These are phyloP conservation scores for Leucophora obtusa DNA, from an alignment of 2,888 invertebrate genomes.

Conservation along the genomic window DNA sequence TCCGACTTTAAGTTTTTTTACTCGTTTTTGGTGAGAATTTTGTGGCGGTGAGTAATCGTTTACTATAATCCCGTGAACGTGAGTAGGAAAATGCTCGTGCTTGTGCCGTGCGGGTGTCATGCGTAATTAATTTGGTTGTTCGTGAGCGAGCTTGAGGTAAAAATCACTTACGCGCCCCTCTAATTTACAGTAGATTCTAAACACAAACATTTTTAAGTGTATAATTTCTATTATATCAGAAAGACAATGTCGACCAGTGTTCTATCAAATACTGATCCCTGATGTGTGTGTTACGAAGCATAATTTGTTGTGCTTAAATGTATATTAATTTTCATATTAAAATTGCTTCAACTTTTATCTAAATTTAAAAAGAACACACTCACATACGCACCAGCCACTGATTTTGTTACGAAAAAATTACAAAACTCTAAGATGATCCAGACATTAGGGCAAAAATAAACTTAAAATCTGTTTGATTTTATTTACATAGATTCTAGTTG, in stretches of 20 bases:
- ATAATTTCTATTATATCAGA: no score
- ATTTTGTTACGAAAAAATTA: conserved; percentile 11
- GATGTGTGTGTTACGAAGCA: background rate
- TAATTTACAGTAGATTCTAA: no score
- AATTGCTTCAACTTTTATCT: conserved; percentile 1
- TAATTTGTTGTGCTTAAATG: background rate
- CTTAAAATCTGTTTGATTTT: background rate
- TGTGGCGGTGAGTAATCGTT: no score
- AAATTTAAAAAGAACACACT: background rate
- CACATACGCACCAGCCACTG: background rate
- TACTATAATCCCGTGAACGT: no score
- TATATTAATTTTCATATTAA: background rate
- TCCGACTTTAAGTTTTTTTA: no score
- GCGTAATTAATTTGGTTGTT: no score
- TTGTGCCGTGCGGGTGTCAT: no score
- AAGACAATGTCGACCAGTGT: background rate
- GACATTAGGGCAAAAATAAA: conserved; percentile 48
- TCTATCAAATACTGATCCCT: background rate
- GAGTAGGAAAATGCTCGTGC: no score
- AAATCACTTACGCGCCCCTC: no score
- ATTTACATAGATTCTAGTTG: background rate
- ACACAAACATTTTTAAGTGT: no score
- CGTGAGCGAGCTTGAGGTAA: no score
- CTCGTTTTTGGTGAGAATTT: no score
- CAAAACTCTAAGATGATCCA: conserved; percentile 41